These are phyloP conservation scores for Limnephilus rhombicus DNA, from an alignment of 2,888 invertebrate species.

Conservation along the genomic window DNA sequence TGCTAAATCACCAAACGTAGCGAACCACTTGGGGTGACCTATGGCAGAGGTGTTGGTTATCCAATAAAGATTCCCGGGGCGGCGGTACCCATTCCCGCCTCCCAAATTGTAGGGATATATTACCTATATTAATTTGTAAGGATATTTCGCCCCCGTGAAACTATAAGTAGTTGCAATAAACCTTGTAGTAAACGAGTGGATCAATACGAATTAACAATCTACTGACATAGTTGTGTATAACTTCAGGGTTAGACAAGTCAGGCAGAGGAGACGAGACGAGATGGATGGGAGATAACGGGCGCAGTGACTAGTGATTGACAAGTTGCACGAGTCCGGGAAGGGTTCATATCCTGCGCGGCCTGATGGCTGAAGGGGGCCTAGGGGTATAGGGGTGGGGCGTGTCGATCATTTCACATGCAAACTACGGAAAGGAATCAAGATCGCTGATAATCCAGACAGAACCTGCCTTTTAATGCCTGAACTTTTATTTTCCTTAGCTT, in stretches of 20 bases:
- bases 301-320: constrained; percentile 37
- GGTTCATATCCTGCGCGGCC: neutral
- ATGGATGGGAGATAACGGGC: neutral
- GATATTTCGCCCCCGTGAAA: neutral
- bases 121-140: too few species aligned
- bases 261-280: neutral
- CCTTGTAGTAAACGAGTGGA: neutral
- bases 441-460: neutral
- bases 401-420: constrained; percentile 42
- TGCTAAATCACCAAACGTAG: too few species aligned
- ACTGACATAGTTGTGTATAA: neutral
- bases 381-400: neutral
- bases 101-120: too few species aligned
- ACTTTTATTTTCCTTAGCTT: neutral
- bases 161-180: neutral
- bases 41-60: too few species aligned
- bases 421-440: neutral
- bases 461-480: neutral
- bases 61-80: too few species aligned
- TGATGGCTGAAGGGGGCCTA: neutral
- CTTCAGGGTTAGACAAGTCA: neutral
- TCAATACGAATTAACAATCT: neutral
- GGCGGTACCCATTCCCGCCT: too few species aligned
- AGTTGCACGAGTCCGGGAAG: constrained; percentile 3
- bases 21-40: too few species aligned